phyloP scores from a whole-genome alignment of 1,140 invertebrate species.

The Trichogramma pretiosum region DNA sequence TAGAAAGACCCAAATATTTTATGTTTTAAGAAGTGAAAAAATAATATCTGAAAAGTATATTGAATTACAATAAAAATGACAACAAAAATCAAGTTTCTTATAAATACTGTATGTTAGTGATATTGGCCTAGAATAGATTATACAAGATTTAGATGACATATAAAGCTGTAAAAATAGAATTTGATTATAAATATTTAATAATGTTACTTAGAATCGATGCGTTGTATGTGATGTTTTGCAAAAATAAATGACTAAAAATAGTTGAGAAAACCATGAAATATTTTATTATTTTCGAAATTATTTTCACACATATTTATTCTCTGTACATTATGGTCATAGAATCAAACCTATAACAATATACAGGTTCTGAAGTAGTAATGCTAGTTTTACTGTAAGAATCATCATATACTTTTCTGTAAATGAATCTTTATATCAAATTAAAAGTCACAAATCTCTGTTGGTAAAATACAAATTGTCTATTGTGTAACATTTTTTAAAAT shows the following conservation, averaged over 20 bases:
- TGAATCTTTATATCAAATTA: no score
- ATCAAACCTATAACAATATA: no score
- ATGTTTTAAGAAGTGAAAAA: slow-evolving; percentile 6
- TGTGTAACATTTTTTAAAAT: not conserved
- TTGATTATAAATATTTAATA: slow-evolving; percentile 12
- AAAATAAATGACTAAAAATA: slow-evolving; percentile 12
- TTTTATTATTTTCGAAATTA: slow-evolving; percentile 12
- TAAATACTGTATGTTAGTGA: slow-evolving; percentile 11
- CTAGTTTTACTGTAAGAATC: no score
- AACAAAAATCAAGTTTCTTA: slow-evolving; percentile 5
- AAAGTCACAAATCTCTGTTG: no score
- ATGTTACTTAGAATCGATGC: slow-evolving; percentile 10
- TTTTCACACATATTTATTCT: no score
- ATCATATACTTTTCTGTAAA: no score
- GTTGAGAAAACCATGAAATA: slow-evolving; percentile 13
- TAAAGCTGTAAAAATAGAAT: slow-evolving; percentile 14
- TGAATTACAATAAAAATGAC: no score
- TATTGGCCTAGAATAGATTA: slow-evolving; percentile 8
- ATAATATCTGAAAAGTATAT: no score
- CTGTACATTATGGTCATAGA: no score
- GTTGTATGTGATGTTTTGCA: slow-evolving; percentile 12
- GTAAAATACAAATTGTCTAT: not conserved
- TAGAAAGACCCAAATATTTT: not conserved
- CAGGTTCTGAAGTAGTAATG: no score
- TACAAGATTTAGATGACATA: slow-evolving; percentile 11